These are phyloP conservation scores for Holothuria scabra DNA, from an alignment of 53 echinoderm and acorn worm species.

Conservation along the genomic window DNA sequence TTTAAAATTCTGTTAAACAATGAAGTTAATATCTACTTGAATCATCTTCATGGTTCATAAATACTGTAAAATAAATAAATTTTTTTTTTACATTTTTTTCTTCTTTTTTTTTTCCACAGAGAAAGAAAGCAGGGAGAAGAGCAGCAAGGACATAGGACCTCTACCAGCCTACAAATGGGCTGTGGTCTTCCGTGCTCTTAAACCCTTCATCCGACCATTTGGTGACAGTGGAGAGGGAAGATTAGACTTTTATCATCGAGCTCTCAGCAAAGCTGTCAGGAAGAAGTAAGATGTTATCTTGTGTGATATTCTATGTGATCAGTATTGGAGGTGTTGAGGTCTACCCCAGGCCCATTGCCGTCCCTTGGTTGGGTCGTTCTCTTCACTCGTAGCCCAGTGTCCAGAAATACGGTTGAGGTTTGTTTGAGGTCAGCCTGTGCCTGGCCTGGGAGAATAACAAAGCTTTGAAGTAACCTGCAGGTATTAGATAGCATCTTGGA, in stretches of 20 bases:
- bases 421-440: no score
- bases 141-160: constrained; percentile 75
- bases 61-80: not conserved
- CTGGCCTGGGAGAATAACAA: no score
- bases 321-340: no score
- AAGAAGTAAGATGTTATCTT: constrained; percentile 71
- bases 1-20: no score
- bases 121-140: constrained; percentile 75
- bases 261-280: constrained; percentile 96
- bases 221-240: constrained; percentile 96
- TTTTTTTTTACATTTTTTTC: not conserved
- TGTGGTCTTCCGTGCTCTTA: constrained; percentile 82
- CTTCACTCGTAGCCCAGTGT: no score
- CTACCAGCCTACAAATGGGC: constrained; percentile 94
- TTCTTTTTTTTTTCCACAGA: not conserved
- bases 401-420: no score
- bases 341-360: no score
- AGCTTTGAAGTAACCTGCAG: no score
- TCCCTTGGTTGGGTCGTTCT: no score
- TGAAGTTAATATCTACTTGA: no score
- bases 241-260: constrained; percentile 92
- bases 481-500: no score
- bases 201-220: constrained; percentile 93
- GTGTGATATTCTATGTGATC: no score
- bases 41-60: not conserved